A percentile compares a stretch with the other conserved stretches of the same genome.
Evolutionary conservation across 1,140 invertebrate species (phyloP).

Genomic region (Schmidtea mediterranea): DNA sequence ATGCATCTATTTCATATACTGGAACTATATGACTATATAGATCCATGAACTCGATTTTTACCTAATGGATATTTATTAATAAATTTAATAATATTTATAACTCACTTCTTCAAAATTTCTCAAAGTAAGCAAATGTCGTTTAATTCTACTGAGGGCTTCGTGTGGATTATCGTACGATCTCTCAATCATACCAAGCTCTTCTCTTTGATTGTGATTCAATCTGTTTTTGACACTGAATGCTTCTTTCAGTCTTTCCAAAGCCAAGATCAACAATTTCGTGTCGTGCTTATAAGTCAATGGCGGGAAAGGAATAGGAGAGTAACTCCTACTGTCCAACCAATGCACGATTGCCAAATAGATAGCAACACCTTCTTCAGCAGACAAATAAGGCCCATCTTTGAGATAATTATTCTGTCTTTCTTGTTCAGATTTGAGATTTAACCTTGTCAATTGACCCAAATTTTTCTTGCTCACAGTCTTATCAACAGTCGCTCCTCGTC

Average conservation of each 20-base stretch:
- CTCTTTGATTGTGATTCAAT: conserved; percentile 88
- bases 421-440: conserved; percentile 96
- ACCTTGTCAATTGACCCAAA: conserved; percentile 66
- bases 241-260: conserved; percentile 82
- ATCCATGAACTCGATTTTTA: conserved; percentile 99
- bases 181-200: conserved; percentile 89
- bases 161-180: conserved; percentile 99
- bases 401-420: conserved; percentile 95
- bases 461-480: conserved; percentile 99
- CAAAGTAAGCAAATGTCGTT: conserved; percentile 88
- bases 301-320: conserved; percentile 94
- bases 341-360: conserved; percentile 98
- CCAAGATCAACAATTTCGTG: conserved; percentile 83
- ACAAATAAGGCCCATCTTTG: conserved; percentile 95
- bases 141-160: conserved; percentile 88
- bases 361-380: conserved; percentile 91
- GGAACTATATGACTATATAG: conserved; percentile 91
- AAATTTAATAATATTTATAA: background rate
- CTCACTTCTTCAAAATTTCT: conserved; percentile 84
- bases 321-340: conserved; percentile 85
- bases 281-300: conserved; percentile 46
- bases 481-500: conserved; percentile 38
- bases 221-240: conserved; percentile 76
- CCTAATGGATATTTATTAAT: conserved; percentile 27
- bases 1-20: conserved; percentile 89